Conservation (phyloP, 2,888 invertebrate species). For the Hanleya hanleyi region DNA sequence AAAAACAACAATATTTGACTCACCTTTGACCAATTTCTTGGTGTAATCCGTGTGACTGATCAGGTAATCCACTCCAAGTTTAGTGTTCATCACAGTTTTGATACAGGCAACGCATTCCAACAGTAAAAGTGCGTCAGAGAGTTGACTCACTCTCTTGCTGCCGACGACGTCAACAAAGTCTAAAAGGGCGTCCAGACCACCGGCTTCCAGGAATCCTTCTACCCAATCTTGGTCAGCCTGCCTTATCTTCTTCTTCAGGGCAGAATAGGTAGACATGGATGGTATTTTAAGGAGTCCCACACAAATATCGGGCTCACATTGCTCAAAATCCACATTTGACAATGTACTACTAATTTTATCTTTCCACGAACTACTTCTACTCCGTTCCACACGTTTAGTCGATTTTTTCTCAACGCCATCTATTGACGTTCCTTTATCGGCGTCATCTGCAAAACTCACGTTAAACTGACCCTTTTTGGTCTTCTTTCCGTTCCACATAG, state of each 20-base stretch:
- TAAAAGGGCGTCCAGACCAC: conserved; percentile 59
- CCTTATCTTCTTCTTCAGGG: conserved; percentile 64
- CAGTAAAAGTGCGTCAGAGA: conserved; percentile 67
- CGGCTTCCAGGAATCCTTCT: conserved; percentile 65
- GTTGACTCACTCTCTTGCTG: conserved; percentile 56
- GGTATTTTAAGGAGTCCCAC: conserved; percentile 54
- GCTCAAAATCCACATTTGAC: conserved; percentile 53
- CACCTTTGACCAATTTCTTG: conserved; percentile 88
- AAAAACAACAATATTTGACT: too few species aligned
- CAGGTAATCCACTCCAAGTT: conserved; percentile 94
- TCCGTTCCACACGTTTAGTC: too few species aligned
- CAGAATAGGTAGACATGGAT: conserved; percentile 49
- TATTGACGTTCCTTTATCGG: too few species aligned
- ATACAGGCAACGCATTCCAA: conserved; percentile 70
- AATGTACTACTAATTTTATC: conserved; percentile 44
- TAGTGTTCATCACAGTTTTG: conserved; percentile 84
- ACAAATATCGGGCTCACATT: conserved; percentile 57
- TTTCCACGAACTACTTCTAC: neutral
- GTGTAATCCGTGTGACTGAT: conserved; percentile 95
- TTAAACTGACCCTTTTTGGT: too few species aligned
- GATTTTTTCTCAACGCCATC: too few species aligned
- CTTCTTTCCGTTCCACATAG: too few species aligned
- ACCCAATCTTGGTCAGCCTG: conserved; percentile 61
- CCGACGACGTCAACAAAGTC: conserved; percentile 65
- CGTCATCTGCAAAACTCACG: too few species aligned